These are phyloP conservation scores for Rhorus exstirpatorius DNA, from an alignment of 2,888 invertebrate species.

Conservation along the genomic window DNA sequence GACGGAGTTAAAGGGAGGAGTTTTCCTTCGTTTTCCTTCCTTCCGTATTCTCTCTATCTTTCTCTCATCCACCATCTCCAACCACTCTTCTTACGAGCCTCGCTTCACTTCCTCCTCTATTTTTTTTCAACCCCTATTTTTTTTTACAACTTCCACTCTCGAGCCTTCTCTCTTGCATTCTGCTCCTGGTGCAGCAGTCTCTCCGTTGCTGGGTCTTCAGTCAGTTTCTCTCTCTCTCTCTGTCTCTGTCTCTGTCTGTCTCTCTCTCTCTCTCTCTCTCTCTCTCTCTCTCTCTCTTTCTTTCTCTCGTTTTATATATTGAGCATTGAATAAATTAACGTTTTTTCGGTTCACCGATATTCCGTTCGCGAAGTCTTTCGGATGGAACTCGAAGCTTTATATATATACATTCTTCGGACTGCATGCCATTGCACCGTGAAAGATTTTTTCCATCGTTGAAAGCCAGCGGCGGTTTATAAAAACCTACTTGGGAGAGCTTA, in stretches of 20 bases:
- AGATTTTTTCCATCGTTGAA: constrained; percentile 58
- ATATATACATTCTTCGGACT: constrained; percentile 25
- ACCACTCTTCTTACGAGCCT: constrained; percentile 63
- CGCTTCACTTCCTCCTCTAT: constrained; percentile 54
- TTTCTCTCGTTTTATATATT: constrained; percentile 72
- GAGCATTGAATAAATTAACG: constrained; percentile 84
- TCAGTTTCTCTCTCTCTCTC: constrained; percentile 49
- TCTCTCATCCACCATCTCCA: constrained; percentile 42
- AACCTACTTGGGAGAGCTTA: constrained; percentile 42
- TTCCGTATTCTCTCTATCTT: constrained; percentile 56
- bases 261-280: constrained; percentile 35
- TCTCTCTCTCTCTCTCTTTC: constrained; percentile 49
- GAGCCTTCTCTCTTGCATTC: constrained; percentile 44
- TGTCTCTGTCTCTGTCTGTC: constrained; percentile 40
- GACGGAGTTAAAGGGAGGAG: constrained; percentile 57
- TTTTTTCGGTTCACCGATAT: constrained; percentile 83
- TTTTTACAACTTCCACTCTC: constrained; percentile 57
- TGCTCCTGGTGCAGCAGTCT: constrained; percentile 47
- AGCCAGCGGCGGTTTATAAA: constrained; percentile 39
- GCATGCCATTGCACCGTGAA: constrained; percentile 57
- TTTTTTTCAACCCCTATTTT: constrained; percentile 44
- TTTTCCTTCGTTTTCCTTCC: constrained; percentile 60
- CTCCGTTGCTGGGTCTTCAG: constrained; percentile 53
- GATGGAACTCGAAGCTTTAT: constrained; percentile 43
- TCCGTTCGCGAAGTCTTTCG: constrained; percentile 65